These are phyloP conservation scores for Paracentrotus lividus DNA, from an alignment of 53 echinoderm and acorn worm genomes.

Conservation along the genomic window DNA sequence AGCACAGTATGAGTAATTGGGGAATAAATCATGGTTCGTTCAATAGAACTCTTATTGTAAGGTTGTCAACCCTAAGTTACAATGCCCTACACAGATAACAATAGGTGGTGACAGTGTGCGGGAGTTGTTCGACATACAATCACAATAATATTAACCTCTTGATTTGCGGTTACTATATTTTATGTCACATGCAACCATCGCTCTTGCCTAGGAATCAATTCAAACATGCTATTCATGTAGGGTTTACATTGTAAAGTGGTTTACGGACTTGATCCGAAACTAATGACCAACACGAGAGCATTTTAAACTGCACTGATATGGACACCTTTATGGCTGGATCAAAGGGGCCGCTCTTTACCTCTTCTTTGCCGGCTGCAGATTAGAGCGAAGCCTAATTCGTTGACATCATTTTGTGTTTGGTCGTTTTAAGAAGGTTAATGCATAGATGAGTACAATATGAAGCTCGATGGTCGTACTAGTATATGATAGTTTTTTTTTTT, in stretches of 20 bases:
- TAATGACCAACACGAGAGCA: conserved; percentile 23
- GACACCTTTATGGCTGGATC: not conserved
- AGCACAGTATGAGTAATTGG: not conserved
- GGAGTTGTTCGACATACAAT: no score
- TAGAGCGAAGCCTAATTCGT: not conserved
- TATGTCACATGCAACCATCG: no score
- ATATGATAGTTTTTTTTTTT: not conserved
- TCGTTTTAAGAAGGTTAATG: conserved; percentile 14
- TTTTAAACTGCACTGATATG: not conserved
- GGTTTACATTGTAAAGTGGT: not conserved
- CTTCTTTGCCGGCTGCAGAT: not conserved
- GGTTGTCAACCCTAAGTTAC: not conserved
- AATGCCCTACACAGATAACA: not conserved
- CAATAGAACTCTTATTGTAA: not conserved
- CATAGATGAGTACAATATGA: not conserved
- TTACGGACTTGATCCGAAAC: not conserved
- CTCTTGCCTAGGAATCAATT: no score
- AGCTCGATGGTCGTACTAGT: not conserved
- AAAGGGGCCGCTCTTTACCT: not conserved
- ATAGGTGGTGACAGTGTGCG: not conserved
- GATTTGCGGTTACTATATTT: no score
- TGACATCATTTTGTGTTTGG: conserved; percentile 18
- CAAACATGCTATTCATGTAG: not conserved
- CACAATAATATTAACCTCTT: no score
- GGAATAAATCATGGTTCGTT: not conserved